Evolutionary conservation across 2,888 invertebrate species (phyloP), one percentile per base, ranked within the genome.

Genomic region (Cheilosia variabilis): DNA sequence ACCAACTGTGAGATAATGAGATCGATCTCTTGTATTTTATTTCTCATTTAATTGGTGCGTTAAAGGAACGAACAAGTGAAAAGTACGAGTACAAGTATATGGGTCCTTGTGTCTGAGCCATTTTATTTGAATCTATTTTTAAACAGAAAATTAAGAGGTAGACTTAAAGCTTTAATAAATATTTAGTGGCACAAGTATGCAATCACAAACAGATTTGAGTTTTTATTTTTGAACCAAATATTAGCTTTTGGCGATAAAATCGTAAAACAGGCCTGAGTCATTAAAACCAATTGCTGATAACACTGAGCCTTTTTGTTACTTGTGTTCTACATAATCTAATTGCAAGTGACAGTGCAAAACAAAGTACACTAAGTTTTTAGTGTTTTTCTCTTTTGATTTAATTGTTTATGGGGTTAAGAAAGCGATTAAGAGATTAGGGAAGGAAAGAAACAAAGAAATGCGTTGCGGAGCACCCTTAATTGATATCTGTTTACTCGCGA

Each of bases 401-500:
- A 52, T 66, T 66, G 66, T 66, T 66, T 53, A 17, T 22, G 34
- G 19, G 15, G 34, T 24, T 68, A 31, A 6, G 43, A 41, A 43
- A 31, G 31, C 55, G 53, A 55, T 68, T 43, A 41, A 68, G 15
- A 52, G 37, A 37, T 52, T 37, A 52, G 24, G 9, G 13, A 4
- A 6, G 4, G 2, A 43, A 27, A 37, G 2, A 13, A 50, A 52
- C 4, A 34, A 19, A 65, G 37, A 22, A 34, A 34, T 13, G 24
- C 15, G 6, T 37, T 43, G 43, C 24, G 15, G 10, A 43, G 27
- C 13, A 27, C 27, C 6, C 27, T 43, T n/a, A 65, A 53, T 52
- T 27, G 27, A 68, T 55, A 68, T 43, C 53, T 68, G 55, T 53
- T 68, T 68, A 68, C 19, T 43, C 15, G 66, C 5, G 19, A 55